Evolutionary conservation across 2,113 vertebrate genomes (phyloP), one percentile per base, ranked within the genome.

Genomic region (Gymnarchus niloticus): DNA sequence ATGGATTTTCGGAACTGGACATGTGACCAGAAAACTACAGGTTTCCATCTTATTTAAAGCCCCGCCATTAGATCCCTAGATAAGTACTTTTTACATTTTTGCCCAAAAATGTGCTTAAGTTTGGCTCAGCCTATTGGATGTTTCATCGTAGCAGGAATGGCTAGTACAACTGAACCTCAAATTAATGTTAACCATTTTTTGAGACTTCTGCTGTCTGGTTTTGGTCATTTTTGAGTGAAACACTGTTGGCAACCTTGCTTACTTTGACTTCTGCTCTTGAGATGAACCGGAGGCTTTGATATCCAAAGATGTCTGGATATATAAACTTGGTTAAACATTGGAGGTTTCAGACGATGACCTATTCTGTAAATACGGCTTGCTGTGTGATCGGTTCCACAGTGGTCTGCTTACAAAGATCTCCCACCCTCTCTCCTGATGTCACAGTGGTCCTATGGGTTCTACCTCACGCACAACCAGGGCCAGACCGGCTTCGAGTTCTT

Each of bases 391-490:
- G 52, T 14, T 54, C 52, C 5, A 7, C 6, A 7, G 7, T 65
- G 1, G 7, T 56, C 87, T 84, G 59, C 25, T 6, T 54, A 14
- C 52, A 54, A 7, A 2, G 3, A 46, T 37, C 19, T 44, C 28
- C 80, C n/a, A 37, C 5, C 10, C 81, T 84, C 82, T 56, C 82
- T 78, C 21, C 77, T 25, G 87, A 84, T 91, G 91, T 86, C 87
- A 84, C 95, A 99, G 97, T 99, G 97, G 97, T 98, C 97, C 87
- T 97, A 97, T 0, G 96, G 96, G 84, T 99, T 99, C 95, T 98
- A 97, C 90, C 96, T 98, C 93, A 97, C 96, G 77, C 96, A 99
- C 88, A 94, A 93, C 83, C 97, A 97, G 92, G 97, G 97, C 19
- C 96, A 97, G 90, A 95, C 92, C 0, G 97, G 97, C 84, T 94